Evolutionary conservation across 1,140 invertebrate genomes (phyloP), one percentile per base, ranked within the genome.

Genomic region (Pachyrhynchus sulphureomaculatus): DNA sequence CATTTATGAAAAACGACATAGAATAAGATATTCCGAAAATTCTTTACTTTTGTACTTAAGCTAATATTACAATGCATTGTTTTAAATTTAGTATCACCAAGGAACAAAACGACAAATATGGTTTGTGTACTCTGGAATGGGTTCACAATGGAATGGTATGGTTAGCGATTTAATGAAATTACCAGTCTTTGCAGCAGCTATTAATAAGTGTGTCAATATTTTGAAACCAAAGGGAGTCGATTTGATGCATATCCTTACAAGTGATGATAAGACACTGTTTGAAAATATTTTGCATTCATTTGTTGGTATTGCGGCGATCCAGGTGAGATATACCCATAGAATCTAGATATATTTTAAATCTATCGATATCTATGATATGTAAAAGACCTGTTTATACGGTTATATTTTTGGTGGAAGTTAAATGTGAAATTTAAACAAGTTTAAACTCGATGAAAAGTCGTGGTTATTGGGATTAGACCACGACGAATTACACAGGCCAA

Each of bases 221-320:
- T 76, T 98, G 0, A 79, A 84, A 68, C 82, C 86, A 0, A 87
- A 87, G 72, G 89, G 86, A 8, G 72, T 97, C 20, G 87, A 95
- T 74, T 80, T 98, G 3, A 84, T 88, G 12, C 77, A 89, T 39
- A 86, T 97, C 63, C 78, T 98, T 26, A 89, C 88, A 0, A 87
- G 85, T 15, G 78, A 82, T 10, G 85, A 92, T 69, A 85, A 88
- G 4, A 82, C 79, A 47, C 88, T 85, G 2, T 92, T 89, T 74
- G 86, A 94, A 49, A 89, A 92, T 71, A 87, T 93, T 59, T 72
- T 96, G 0, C 86, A 95, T 75, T 91, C 89, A 0, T 96, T 98
- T 79, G 87, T 96, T 36, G 90, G 91, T 26, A 96, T 97, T 70
- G 92, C 93, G 13, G 89, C 93, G 17, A 86, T 97, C 58, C 91